These are phyloP conservation scores for Fulmarus glacialis DNA, from an alignment of 2,113 vertebrate species.

Conservation along the genomic window DNA sequence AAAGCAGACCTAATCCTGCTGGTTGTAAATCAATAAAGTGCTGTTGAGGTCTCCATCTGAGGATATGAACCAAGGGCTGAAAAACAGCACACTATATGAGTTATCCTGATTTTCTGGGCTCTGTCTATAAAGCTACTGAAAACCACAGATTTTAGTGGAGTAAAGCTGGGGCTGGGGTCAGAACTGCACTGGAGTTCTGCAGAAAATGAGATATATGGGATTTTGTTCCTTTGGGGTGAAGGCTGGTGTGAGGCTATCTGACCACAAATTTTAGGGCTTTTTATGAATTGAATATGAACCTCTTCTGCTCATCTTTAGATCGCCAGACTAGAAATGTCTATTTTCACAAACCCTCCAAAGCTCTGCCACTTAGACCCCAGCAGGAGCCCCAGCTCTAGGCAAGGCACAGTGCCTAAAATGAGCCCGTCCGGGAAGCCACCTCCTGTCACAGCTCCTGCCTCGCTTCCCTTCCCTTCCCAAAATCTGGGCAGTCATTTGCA, in stretches of 20 bases:
- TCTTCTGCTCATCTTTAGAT: neutral
- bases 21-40: neutral
- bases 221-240: neutral
- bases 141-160: neutral
- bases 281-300: neutral
- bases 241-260: neutral
- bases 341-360: neutral
- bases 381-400: neutral
- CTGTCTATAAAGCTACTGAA: neutral
- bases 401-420: neutral
- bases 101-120: neutral
- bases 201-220: neutral
- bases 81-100: rapidly evolving
- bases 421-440: neutral
- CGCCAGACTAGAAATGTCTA: neutral
- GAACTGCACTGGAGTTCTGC: neutral
- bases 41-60: neutral
- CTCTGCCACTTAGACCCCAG: neutral
- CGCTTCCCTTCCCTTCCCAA: neutral
- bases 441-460: neutral
- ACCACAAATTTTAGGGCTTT: neutral
- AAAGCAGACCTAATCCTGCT: neutral
- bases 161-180: neutral
- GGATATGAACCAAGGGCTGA: neutral
- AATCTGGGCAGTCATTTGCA: neutral